Percentiles rank a stretch among this genome's conserved stretches.
Conservation (phyloP, 1,140 invertebrate species). For the Eubasilissa regina region DNA sequence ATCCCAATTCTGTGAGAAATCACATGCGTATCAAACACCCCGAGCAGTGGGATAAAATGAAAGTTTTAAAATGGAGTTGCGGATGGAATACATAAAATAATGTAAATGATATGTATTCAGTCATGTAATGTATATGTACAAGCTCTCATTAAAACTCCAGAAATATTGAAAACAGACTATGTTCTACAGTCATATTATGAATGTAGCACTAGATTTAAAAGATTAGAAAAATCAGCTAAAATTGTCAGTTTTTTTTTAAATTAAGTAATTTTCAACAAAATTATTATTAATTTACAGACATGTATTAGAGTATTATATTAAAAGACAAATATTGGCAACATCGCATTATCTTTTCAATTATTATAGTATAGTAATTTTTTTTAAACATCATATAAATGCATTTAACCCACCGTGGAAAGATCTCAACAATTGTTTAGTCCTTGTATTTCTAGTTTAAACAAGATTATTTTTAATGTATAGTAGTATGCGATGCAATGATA, state of each 20-base stretch:
- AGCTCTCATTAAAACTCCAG: too few relatives aligned
- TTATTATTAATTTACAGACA: too few relatives aligned
- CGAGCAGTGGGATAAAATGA: constrained; percentile 85
- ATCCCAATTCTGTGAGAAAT: constrained; percentile 87
- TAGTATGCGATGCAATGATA: constrained; percentile 20
- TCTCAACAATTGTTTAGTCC: constrained; percentile 30
- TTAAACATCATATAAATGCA: not conserved
- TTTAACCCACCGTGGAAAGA: constrained; percentile 41
- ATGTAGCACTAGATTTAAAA: too few relatives aligned
- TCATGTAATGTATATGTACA: too few relatives aligned
- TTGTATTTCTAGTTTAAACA: constrained; percentile 1
- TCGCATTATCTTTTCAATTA: not conserved
- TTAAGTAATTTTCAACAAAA: too few relatives aligned
- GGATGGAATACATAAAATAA: constrained; percentile 65
- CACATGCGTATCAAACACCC: constrained; percentile 88
- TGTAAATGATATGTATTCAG: too few relatives aligned
- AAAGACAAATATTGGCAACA: too few relatives aligned
- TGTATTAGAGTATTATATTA: too few relatives aligned
- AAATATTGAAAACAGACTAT: too few relatives aligned
- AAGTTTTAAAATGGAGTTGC: constrained; percentile 83
- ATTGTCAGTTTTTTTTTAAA: too few relatives aligned
- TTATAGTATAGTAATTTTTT: not conserved
- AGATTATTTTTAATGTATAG: constrained; percentile 12
- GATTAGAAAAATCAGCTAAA: too few relatives aligned
- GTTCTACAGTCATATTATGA: too few relatives aligned